Evolutionary conservation across 2,113 vertebrate genomes (phyloP), one percentile per base, ranked within the genome.

Genomic region (Anoura caudifer): DNA sequence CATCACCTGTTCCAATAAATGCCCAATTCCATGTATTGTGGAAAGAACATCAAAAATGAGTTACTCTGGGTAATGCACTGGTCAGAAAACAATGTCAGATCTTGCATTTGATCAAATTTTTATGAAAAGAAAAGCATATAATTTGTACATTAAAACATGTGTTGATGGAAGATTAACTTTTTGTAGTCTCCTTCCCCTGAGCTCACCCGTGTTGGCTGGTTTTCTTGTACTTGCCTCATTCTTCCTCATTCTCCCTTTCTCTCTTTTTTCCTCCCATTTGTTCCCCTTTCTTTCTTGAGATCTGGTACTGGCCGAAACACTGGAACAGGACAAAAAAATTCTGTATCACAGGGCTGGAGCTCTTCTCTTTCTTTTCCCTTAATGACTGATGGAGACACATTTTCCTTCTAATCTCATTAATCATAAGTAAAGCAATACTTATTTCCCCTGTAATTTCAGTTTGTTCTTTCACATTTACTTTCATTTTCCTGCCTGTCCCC

Each of bases 401-500:
- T 84, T 65, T 47, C 24, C 76, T 67, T 76, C 4, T 17, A 61
- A 19, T 31, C 63, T 38, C 33, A 22, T 59, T 82, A 67, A 52
- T 83, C n/a, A 50, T 15, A 94, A 90, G 11, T 83, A 67, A 96
- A 69, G 19, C 59, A 89, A 54, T 52, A 45, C 7, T 90, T 14
- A 22, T 8, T 54, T 65, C 50, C 38, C 12, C 26, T 92, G 43
- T 81, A 36, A 43, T 67, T 88, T 47, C 65, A 26, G 13, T 94
- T 91, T 69, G 20, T 59, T 52, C 54, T 88, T 56, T 59, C 12
- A 65, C 15, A 65, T 90, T 92, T 90, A 15, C 67, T 90, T 87
- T 2, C 8, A 36, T 63, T 89, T 93, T 4, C 65, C 54, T 79
- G 36, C 8, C 6, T 80, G 85, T 63, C 24, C 73, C 11, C 14